Evolutionary conservation across 1,140 invertebrate species (phyloP).

Genomic region (Trichonephila inaurata): DNA sequence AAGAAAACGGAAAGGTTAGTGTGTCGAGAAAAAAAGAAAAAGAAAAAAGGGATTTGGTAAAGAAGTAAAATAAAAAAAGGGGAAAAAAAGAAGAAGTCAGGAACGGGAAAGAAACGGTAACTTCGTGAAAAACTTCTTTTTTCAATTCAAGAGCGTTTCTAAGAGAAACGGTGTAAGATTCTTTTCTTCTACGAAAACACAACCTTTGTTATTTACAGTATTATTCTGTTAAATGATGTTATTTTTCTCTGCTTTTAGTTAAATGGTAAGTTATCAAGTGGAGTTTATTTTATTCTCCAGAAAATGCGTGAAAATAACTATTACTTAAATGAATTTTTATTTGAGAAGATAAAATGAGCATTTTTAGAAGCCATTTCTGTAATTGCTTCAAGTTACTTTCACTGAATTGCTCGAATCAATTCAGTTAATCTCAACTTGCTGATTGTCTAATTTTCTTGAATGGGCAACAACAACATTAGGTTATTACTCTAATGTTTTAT

Average conservation of each 20-base stretch:
- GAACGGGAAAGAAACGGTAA: neutral
- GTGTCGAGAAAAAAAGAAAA: neutral
- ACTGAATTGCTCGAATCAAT: too few relatives aligned
- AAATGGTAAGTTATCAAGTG: neutral
- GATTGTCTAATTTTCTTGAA: too few relatives aligned
- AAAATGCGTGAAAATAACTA: neutral
- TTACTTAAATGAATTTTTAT: neutral
- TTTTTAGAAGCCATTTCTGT: too few relatives aligned
- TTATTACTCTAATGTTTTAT: too few relatives aligned
- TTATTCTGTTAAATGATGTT: neutral
- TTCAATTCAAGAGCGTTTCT: neutral
- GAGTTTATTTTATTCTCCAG: neutral
- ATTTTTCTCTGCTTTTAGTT: too few relatives aligned
- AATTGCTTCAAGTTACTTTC: too few relatives aligned
- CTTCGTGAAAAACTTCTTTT: slow-evolving; percentile 31
- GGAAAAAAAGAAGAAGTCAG: too few relatives aligned
- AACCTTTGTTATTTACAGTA: neutral
- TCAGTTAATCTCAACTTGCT: too few relatives aligned
- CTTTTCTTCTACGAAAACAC: neutral
- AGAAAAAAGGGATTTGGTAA: neutral
- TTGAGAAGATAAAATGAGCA: too few relatives aligned
- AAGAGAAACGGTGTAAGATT: slow-evolving; percentile 30
- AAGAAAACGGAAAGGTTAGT: neutral
- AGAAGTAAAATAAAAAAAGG: neutral
- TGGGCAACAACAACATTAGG: too few relatives aligned